A percentile compares a stretch with the other conserved stretches of the same genome.
phyloP scores from a whole-genome alignment of 2,113 vertebrate species.

The Ptilonorhynchus violaceus region DNA sequence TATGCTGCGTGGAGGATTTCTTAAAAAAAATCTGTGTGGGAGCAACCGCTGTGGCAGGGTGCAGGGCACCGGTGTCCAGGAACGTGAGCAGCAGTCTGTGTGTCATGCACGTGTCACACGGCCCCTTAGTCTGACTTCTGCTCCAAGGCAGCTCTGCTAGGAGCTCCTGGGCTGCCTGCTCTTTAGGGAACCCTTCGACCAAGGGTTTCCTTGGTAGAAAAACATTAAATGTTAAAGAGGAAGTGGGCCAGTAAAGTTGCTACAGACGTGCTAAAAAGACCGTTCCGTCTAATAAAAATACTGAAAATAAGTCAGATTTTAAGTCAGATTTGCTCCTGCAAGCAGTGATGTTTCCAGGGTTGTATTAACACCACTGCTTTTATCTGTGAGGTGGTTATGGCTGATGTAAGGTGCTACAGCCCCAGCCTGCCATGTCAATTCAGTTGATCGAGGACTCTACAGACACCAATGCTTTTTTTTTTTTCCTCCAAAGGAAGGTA shows the following conservation, averaged over 20 bases:
- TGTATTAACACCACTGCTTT: background rate
- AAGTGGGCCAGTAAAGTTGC: background rate
- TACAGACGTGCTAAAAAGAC: background rate
- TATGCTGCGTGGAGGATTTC: background rate
- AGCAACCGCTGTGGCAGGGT: fast-evolving
- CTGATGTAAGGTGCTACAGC: background rate
- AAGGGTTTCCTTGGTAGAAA: background rate
- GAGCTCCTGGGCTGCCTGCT: fast-evolving
- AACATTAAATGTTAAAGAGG: background rate
- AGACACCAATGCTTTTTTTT: background rate
- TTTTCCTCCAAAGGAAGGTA: background rate
- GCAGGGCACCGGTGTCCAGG: background rate
- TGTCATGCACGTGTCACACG: background rate
- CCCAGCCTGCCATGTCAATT: fast-evolving
- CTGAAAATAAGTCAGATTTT: background rate
- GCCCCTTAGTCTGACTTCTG: background rate
- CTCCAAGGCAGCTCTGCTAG: background rate
- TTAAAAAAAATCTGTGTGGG: background rate
- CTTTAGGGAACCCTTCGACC: background rate
- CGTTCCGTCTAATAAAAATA: background rate
- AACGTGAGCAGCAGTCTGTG: background rate
- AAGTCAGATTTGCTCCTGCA: background rate
- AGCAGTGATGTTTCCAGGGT: background rate
- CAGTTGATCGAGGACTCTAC: background rate
- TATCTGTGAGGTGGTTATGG: background rate